A percentile compares a stretch with the other conserved stretches of the same genome.
Evolutionary conservation across 2,888 invertebrate species (phyloP).

Genomic region (Luperina testacea): DNA sequence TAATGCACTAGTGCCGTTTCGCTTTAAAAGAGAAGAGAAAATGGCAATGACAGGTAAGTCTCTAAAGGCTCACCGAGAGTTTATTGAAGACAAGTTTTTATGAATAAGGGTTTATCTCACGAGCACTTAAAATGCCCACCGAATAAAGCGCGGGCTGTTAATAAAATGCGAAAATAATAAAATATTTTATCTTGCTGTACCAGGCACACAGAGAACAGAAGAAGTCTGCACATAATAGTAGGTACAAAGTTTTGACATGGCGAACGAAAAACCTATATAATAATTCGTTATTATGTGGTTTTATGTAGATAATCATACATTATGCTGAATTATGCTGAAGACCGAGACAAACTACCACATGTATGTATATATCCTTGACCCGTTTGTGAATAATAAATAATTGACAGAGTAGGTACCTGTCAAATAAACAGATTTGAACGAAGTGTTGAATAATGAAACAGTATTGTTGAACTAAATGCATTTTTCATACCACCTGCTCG

Average conservation of each 20-base stretch:
- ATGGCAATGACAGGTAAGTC: slow-evolving; percentile 31
- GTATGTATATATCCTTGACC: slow-evolving; percentile 50
- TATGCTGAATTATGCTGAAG: slow-evolving; percentile 41
- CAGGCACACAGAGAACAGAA: background rate
- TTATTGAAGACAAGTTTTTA: slow-evolving; percentile 49
- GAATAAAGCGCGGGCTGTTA: slow-evolving; percentile 20
- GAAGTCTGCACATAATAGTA: background rate
- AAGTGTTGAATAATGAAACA: slow-evolving; percentile 24
- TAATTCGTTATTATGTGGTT: slow-evolving; percentile 40
- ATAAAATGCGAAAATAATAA: slow-evolving; percentile 2
- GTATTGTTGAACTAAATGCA: slow-evolving; percentile 4
- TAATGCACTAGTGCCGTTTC: slow-evolving; percentile 33
- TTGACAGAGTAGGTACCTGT: slow-evolving; percentile 8
- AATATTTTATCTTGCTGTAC: slow-evolving; percentile 1
- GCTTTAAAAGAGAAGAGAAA: slow-evolving; percentile 32
- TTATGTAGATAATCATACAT: slow-evolving; percentile 39
- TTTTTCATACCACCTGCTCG: background rate
- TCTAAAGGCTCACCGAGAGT: slow-evolving; percentile 35
- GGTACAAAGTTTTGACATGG: slow-evolving; percentile 8
- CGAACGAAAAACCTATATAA: slow-evolving; percentile 26
- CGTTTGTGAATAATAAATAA: slow-evolving; percentile 46
- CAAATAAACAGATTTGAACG: slow-evolving; percentile 26
- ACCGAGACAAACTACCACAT: slow-evolving; percentile 22
- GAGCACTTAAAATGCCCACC: slow-evolving; percentile 21
- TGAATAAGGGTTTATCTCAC: slow-evolving; percentile 32